Evolutionary conservation across 2,113 vertebrate species (phyloP).

Genomic region (Canis aureus): DNA sequence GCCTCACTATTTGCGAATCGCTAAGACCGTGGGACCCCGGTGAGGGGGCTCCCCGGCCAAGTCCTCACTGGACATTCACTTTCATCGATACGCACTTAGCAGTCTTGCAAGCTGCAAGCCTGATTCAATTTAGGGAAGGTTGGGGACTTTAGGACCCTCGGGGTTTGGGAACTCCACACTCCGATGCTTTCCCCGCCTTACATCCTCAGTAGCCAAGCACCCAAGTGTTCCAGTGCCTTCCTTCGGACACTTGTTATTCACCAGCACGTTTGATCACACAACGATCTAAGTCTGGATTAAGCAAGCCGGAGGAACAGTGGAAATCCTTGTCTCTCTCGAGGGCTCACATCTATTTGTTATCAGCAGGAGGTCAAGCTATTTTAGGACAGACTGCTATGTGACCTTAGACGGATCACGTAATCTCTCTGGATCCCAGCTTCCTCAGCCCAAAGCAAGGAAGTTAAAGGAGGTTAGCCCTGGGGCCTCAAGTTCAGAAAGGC

Average conservation of each 20-base stretch:
- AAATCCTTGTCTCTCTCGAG: not conserved
- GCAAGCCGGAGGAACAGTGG: not conserved
- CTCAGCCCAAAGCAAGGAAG: not conserved
- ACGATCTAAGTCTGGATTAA: not conserved
- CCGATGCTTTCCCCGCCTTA: fast-evolving
- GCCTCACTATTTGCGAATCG: fast-evolving
- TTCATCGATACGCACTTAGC: not conserved
- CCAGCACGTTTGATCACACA: too few relatives aligned
- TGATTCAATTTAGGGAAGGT: not conserved
- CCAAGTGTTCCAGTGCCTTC: not conserved
- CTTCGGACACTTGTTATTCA: fast-evolving
- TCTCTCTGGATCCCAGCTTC: not conserved
- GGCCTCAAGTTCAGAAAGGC: not conserved
- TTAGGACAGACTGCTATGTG: not conserved
- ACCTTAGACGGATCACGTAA: not conserved
- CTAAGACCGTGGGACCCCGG: fast-evolving
- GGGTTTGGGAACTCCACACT: not conserved
- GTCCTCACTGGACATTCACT: not conserved
- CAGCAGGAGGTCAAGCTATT: constrained; percentile 26
- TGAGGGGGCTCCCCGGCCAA: not conserved
- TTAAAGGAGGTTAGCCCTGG: not conserved
- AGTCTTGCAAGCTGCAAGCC: not conserved
- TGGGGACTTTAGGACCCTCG: not conserved
- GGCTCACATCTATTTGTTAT: not conserved
- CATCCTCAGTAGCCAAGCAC: fast-evolving